phyloP scores from a whole-genome alignment of 2,888 invertebrate species.

The Calliphora vomitoria region DNA sequence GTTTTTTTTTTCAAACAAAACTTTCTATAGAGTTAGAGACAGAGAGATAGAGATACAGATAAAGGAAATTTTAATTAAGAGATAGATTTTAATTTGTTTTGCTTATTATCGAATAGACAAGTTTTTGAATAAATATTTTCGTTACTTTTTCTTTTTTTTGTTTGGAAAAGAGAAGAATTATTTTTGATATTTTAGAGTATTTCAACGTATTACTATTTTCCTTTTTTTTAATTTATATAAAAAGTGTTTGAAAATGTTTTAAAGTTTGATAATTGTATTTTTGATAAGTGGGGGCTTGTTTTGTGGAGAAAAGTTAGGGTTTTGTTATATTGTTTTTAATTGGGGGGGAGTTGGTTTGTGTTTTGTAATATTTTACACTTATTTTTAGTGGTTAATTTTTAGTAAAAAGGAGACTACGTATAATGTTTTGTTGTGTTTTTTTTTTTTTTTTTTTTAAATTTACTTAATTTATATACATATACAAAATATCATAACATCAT shows the following conservation, averaged over 20 bases:
- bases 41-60: conserved; percentile 29
- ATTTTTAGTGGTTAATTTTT: conserved; percentile 41
- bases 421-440: conserved; percentile 60
- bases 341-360: not conserved
- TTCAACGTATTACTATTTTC: not conserved
- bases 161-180: not conserved
- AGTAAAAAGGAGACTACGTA: conserved; percentile 59
- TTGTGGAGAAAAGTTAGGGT: conserved; percentile 4
- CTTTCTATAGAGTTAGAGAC: conserved; percentile 14
- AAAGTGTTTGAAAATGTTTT: conserved; percentile 6
- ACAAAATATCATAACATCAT: conserved; percentile 67
- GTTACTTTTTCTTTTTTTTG: not conserved
- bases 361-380: conserved; percentile 45
- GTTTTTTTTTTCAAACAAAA: conserved; percentile 44
- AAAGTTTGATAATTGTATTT: not conserved
- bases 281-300: conserved; percentile 11
- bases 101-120: not conserved
- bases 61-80: not conserved
- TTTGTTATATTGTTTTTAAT: conserved; percentile 12
- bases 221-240: not conserved
- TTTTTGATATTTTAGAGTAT: conserved; percentile 1
- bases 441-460: conserved; percentile 45
- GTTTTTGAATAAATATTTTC: not conserved
- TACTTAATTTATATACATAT: conserved; percentile 62
- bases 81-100: conserved; percentile 10